These are phyloP conservation scores for Troilus luridus DNA, from an alignment of 2,888 invertebrate species.

Conservation along the genomic window DNA sequence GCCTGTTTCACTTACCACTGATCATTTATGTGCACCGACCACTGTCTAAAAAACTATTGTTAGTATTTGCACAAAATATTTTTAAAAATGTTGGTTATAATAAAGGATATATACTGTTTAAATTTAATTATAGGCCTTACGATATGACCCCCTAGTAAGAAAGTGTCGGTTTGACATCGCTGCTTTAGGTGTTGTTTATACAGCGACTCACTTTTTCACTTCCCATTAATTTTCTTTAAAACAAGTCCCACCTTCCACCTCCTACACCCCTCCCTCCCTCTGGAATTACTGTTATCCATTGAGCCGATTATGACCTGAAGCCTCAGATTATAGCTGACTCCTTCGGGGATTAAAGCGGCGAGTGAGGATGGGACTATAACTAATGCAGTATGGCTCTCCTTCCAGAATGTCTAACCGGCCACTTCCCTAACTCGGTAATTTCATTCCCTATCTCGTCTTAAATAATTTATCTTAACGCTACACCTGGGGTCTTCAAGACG, in stretches of 20 bases:
- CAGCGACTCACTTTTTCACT: no score
- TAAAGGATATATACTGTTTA: no score
- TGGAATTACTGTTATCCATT: neutral
- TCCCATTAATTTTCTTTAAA: neutral
- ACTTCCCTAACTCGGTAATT: neutral
- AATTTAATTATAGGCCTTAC: no score
- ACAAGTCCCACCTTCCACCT: neutral
- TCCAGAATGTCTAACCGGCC: slow-evolving; percentile 4
- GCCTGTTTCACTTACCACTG: no score
- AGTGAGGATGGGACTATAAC: neutral
- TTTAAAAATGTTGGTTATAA: no score
- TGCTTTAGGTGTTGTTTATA: no score
- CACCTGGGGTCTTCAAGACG: slow-evolving; percentile 9
- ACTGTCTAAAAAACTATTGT: no score
- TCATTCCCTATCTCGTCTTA: slow-evolving; percentile 14
- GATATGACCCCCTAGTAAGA: no score
- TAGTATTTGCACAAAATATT: no score
- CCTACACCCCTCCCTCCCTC: neutral
- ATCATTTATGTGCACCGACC: no score
- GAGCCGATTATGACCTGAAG: neutral
- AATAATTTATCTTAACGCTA: slow-evolving; percentile 26
- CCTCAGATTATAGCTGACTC: neutral
- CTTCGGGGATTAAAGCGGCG: neutral
- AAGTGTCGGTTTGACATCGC: no score
- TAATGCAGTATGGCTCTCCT: slow-evolving; percentile 9